A percentile compares a stretch with the other conserved stretches of the same genome.
phyloP scores from a whole-genome alignment of 2,888 invertebrate species.

The Cantharis nigra region DNA sequence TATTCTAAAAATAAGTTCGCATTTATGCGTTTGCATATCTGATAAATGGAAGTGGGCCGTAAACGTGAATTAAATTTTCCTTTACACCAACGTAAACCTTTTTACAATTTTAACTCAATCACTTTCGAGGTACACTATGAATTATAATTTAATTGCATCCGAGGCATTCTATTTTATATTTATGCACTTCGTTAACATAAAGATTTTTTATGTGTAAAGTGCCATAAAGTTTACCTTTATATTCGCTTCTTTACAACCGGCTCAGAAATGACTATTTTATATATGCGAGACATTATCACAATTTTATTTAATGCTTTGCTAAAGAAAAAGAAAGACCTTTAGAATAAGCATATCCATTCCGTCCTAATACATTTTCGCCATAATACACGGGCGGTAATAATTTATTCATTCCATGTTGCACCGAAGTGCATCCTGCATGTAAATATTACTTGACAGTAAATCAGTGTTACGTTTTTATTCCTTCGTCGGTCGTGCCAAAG shows the following conservation, averaged over 20 bases:
- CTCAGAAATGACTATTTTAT: slow-evolving; percentile 1
- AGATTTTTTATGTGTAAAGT: neutral
- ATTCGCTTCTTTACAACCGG: neutral
- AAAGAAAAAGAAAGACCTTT: neutral
- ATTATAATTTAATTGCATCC: slow-evolving; percentile 3
- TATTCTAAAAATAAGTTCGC: neutral
- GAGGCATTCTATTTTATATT: neutral
- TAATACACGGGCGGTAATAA: slow-evolving; percentile 22
- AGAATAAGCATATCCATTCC: slow-evolving; percentile 6
- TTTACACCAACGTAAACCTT: neutral
- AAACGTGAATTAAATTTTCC: neutral
- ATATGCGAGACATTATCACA: neutral
- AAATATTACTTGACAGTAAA: slow-evolving; percentile 37
- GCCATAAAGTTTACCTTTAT: neutral
- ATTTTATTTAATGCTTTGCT: neutral
- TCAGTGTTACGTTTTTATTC: slow-evolving; percentile 36
- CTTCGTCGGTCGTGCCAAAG: slow-evolving; percentile 25
- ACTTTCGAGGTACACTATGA: neutral
- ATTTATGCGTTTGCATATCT: neutral
- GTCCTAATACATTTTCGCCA: slow-evolving; percentile 26
- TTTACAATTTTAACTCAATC: neutral
- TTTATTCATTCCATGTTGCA: slow-evolving; percentile 37
- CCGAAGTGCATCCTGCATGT: slow-evolving; percentile 32
- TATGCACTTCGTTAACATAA: slow-evolving; percentile 3
- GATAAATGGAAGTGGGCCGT: neutral